Percentiles rank a stretch among this genome's conserved stretches.
Evolutionary conservation across 2,888 invertebrate species (phyloP).

Genomic region (Ennomos fuscantarius): DNA sequence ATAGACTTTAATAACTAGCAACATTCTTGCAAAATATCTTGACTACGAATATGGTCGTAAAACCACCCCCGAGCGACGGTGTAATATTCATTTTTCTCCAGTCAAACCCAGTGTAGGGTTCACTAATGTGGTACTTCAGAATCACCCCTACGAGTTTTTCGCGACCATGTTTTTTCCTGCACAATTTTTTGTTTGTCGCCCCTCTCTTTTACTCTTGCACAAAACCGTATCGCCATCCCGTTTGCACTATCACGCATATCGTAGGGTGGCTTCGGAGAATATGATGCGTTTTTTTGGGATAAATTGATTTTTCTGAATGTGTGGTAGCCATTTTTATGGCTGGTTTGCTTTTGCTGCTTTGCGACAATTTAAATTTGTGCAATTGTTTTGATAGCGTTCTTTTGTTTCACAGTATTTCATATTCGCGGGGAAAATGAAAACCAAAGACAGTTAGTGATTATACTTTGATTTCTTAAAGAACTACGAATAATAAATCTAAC

Average conservation of each 20-base stretch:
- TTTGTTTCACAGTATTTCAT: neutral
- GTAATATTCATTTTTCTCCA: conserved; percentile 81
- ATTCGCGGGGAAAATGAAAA: too few relatives aligned
- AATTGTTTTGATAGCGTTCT: conserved; percentile 8
- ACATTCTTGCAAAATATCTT: conserved; percentile 63
- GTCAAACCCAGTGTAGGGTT: conserved; percentile 69
- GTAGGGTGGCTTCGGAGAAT: conserved; percentile 80
- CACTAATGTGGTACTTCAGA: conserved; percentile 80
- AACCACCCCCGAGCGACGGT: conserved; percentile 55
- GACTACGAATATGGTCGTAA: conserved; percentile 65
- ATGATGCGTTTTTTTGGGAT: conserved; percentile 82
- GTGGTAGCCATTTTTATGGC: conserved; percentile 75
- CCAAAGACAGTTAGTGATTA: too few relatives aligned
- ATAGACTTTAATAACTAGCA: conserved; percentile 57
- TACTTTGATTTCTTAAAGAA: too few relatives aligned
- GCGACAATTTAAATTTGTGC: conserved; percentile 29
- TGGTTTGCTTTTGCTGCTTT: conserved; percentile 43
- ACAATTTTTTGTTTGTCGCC: conserved; percentile 74
- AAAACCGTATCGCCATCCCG: conserved; percentile 46
- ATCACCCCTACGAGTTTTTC: conserved; percentile 78
- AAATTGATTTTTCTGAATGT: conserved; percentile 82
- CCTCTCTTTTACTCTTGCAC: conserved; percentile 46
- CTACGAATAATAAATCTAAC: too few relatives aligned
- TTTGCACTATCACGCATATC: conserved; percentile 63
- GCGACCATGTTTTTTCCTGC: conserved; percentile 82